Base-by-base conservation (phyloP, 2,888 invertebrate species). In the Charanyca ferruginea region DNA sequence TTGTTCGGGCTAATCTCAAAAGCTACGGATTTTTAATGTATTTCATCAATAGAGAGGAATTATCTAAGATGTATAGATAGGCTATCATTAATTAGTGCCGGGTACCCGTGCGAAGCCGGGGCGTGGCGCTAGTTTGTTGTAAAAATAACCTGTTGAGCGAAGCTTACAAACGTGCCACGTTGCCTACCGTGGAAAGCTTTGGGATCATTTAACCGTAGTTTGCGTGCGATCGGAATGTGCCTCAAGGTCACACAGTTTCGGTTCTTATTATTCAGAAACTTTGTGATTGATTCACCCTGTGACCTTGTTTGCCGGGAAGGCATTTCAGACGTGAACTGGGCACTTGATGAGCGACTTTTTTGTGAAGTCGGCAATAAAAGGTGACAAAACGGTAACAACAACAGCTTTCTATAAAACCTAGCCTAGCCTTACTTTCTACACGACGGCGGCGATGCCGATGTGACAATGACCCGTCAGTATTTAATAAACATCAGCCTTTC, bases 81-180 rank as follows among this genome's bases (percentile, higher is more conserved):
- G n/a, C n/a, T n/a, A n/a, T n/a, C n/a, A n/a, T n/a, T n/a, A n/a
- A n/a, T n/a, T n/a, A n/a, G n/a, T n/a, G n/a, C n/a, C n/a, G n/a
- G n/a, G n/a, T n/a, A n/a, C n/a, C n/a, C n/a, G n/a, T n/a, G n/a
- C n/a, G n/a, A n/a, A n/a, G n/a, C n/a, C n/a, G n/a, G n/a, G n/a
- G n/a, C n/a, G n/a, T n/a, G n/a, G n/a, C n/a, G n/a, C n/a, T 44
- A 25, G 4, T 25, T 25, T 11, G 59, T 35, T 54, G 20, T 57
- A 47, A 48, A 49, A 49, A 41, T 54, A 59, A 66, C 58, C 54
- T 72, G 72, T 73, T 63, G 67, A 58, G 44, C 59, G 53, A 62
- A 35, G 52, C 45, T 23, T 32, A 4, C 11, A n/a, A 16, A n/a
- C 32, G 11, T 23, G 11, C 32, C 44, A 7, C 18, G 57, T 35